phyloP scores from a whole-genome alignment of 2,888 invertebrate species.

The Caenorhabditis sp. region DNA sequence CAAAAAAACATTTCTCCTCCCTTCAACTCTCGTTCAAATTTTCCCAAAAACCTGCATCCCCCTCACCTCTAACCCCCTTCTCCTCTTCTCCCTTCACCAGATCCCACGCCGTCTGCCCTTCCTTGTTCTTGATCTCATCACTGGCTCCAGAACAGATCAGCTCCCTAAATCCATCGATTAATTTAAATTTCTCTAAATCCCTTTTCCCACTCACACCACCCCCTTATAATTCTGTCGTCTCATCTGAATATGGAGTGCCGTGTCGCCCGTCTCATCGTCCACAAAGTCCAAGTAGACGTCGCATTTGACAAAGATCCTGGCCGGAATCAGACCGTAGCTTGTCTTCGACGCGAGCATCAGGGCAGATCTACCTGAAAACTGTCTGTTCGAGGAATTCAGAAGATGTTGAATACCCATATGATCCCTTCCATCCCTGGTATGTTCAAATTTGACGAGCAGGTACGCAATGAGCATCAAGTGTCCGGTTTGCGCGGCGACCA shows the following conservation, averaged over 20 bases:
- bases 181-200: not conserved
- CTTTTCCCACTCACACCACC: slow-evolving; percentile 6
- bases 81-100: slow-evolving; percentile 12
- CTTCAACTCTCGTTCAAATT: not conserved
- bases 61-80: slow-evolving; percentile 7
- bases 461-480: slow-evolving; percentile 45
- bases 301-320: slow-evolving; percentile 36
- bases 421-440: slow-evolving; percentile 34
- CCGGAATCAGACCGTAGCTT: slow-evolving; percentile 56
- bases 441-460: slow-evolving; percentile 43
- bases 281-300: slow-evolving; percentile 39
- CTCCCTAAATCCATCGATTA: not conserved
- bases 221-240: slow-evolving; percentile 23
- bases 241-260: slow-evolving; percentile 34
- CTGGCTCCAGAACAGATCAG: slow-evolving; percentile 33
- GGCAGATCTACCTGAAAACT: slow-evolving; percentile 48
- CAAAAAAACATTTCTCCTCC: not conserved
- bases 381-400: no score
- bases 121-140: slow-evolving; percentile 25
- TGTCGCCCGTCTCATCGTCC: slow-evolving; percentile 43
- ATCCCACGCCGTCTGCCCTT: slow-evolving; percentile 25
- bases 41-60: not conserved
- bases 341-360: slow-evolving; percentile 33
- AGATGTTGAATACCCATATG: slow-evolving; percentile 39
- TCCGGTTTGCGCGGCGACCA: slow-evolving; percentile 61